Evolutionary conservation across 2,113 vertebrate species (phyloP).

Genomic region (Notiomystis cincta): DNA sequence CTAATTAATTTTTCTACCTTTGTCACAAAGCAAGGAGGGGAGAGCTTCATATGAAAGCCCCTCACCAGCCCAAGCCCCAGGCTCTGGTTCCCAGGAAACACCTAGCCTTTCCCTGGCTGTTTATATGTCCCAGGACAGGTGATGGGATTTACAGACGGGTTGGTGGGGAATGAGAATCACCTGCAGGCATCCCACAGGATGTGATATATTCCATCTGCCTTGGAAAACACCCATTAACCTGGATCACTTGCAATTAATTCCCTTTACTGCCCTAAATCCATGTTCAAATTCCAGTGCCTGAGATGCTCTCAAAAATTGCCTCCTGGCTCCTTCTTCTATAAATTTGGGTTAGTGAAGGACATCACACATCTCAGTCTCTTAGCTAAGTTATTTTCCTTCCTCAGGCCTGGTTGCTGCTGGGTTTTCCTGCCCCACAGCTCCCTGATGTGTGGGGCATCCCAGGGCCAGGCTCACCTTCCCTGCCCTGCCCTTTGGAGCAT

Average conservation of each 20-base stretch:
- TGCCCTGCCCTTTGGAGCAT: fast-evolving
- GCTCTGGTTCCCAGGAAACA: fast-evolving
- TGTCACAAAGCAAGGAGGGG: fast-evolving
- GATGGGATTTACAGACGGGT: neutral
- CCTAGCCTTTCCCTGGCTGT: fast-evolving
- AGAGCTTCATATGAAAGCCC: fast-evolving
- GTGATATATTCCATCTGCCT: neutral
- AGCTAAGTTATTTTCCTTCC: neutral
- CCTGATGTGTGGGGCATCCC: neutral
- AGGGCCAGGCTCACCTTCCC: neutral
- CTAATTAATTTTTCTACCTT: fast-evolving
- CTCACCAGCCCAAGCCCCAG: fast-evolving
- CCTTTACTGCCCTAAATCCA: neutral
- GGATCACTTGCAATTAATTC: neutral
- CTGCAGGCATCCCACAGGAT: neutral
- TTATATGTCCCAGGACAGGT: neutral
- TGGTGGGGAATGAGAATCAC: neutral
- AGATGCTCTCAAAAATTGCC: neutral
- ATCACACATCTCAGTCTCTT: neutral
- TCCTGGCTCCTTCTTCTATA: neutral
- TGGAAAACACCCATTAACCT: neutral
- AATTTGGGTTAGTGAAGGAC: neutral
- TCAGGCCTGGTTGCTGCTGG: neutral
- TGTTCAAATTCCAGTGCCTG: neutral
- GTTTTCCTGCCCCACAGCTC: neutral